Conservation (phyloP, 2,888 invertebrate species). For the Hypercompe scribonia region DNA sequence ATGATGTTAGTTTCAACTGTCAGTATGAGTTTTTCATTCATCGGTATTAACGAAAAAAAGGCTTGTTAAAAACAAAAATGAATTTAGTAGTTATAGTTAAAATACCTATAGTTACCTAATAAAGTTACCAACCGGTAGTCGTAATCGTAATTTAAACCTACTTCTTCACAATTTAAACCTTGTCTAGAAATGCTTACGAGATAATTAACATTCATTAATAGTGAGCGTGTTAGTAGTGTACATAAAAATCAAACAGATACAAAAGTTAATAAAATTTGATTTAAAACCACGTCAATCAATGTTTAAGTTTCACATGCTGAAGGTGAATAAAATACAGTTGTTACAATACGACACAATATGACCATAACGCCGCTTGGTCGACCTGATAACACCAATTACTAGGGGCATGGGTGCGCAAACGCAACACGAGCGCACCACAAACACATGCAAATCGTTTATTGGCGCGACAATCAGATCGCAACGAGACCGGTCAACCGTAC, state of each 20-base stretch:
- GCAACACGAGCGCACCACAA: constrained; percentile 63
- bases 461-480: constrained; percentile 83
- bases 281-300: not conserved
- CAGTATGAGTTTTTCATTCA: too few relatives aligned
- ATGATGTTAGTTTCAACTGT: not conserved
- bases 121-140: not conserved
- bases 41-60: too few relatives aligned
- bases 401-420: constrained; percentile 72
- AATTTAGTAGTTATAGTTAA: not conserved
- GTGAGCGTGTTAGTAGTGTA: not conserved
- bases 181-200: not conserved
- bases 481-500: constrained; percentile 80
- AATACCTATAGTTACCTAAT: not conserved
- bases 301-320: not conserved
- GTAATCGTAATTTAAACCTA: not conserved
- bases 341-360: constrained; percentile 28
- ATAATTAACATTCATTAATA: not conserved
- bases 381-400: constrained; percentile 70
- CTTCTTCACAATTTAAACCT: not conserved
- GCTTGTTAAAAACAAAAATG: not conserved
- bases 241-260: not conserved
- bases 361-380: constrained; percentile 55
- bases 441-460: constrained; percentile 84
- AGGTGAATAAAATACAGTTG: constrained; percentile 17
- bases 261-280: not conserved